These are phyloP conservation scores for Solenodon paradoxus DNA, from an alignment of 2,113 vertebrate species.

Conservation along the genomic window DNA sequence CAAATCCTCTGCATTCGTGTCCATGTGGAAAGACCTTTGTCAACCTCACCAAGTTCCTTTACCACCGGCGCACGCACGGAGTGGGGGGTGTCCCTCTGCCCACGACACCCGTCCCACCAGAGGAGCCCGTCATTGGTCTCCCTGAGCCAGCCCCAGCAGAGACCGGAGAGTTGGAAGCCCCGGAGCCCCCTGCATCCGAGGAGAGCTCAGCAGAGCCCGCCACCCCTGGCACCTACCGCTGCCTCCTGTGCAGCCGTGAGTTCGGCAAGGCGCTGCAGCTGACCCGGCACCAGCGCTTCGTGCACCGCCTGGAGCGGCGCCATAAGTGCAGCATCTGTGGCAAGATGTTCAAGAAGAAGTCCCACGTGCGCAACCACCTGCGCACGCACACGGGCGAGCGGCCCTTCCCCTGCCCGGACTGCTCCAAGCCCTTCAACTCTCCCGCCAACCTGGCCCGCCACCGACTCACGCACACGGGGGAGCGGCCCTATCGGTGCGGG, in stretches of 20 bases:
- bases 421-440: conserved; percentile 91
- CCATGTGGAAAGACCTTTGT: conserved; percentile 92
- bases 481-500: conserved; percentile 86
- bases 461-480: conserved; percentile 88
- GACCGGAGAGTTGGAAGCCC: conserved; percentile 42
- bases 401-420: conserved; percentile 91
- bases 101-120: conserved; percentile 32
- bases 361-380: conserved; percentile 91
- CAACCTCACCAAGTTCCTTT: conserved; percentile 95
- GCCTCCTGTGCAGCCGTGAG: conserved; percentile 74
- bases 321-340: conserved; percentile 85
- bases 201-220: background rate
- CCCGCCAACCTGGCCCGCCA: conserved; percentile 92
- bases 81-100: conserved; percentile 66
- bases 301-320: conserved; percentile 79
- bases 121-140: conserved; percentile 56
- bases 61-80: conserved; percentile 92
- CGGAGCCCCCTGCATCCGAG: conserved; percentile 31
- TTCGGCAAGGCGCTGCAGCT: conserved; percentile 84
- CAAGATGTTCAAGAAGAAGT: conserved; percentile 91
- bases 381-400: conserved; percentile 92
- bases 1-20: conserved; percentile 91
- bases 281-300: conserved; percentile 82
- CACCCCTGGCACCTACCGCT: conserved; percentile 70
- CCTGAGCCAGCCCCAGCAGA: conserved; percentile 61